These are phyloP conservation scores for Parauchenoglanis ngamensis DNA, from an alignment of 2,797 vertebrate genomes.

Conservation along the genomic window DNA sequence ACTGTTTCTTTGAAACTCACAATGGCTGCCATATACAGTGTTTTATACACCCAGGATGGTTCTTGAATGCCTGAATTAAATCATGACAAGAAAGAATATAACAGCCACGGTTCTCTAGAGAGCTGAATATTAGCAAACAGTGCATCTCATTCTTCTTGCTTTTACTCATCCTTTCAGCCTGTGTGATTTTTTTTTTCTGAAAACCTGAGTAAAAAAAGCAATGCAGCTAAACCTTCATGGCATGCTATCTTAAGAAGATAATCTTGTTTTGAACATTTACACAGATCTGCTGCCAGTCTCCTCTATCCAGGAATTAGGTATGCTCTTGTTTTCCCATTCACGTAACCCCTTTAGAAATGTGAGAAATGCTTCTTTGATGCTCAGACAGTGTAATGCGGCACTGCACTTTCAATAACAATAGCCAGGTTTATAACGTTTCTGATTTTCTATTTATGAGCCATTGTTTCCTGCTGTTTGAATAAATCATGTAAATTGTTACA, in stretches of 20 bases:
- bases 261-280: conserved; percentile 44
- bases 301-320: conserved; percentile 33
- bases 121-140: background rate
- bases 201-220: background rate
- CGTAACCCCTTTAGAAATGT: conserved; percentile 7
- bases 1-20: conserved; percentile 30
- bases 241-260: conserved; percentile 33
- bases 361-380: background rate
- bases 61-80: conserved; percentile 21
- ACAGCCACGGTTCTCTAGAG: background rate
- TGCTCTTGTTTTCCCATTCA: conserved; percentile 31
- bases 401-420: conserved; percentile 19
- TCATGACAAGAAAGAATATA: background rate
- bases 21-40: background rate
- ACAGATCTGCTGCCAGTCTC: conserved; percentile 23
- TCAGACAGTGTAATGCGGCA: background rate
- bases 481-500: conserved; percentile 27
- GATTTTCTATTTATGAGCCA: conserved; percentile 30
- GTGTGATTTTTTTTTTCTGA: background rate
- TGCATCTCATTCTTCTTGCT: background rate
- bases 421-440: conserved; percentile 1
- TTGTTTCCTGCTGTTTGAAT: conserved; percentile 33
- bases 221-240: conserved; percentile 13
- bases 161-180: background rate
- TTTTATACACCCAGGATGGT: conserved; percentile 16